Evolutionary conservation across 2,113 vertebrate species (phyloP).

Genomic region (Rhinolophus sinicus): DNA sequence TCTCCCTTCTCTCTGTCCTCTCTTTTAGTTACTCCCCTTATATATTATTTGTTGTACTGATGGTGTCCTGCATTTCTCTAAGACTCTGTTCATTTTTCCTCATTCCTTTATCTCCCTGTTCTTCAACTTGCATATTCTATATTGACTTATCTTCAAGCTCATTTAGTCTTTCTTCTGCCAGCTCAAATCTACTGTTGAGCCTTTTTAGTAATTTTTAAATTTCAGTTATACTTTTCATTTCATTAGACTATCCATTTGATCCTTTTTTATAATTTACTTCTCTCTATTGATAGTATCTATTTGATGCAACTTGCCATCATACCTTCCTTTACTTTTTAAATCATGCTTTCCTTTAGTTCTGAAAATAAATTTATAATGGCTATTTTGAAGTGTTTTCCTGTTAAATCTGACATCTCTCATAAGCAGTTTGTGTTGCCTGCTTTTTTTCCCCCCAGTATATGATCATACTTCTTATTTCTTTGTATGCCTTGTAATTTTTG

Average conservation of each 20-base stretch:
- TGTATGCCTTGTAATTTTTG: background rate
- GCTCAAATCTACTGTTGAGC: too few species aligned
- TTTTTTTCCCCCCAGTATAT: background rate
- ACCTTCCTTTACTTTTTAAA: background rate
- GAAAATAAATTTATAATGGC: background rate
- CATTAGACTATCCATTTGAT: background rate
- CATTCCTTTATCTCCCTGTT: background rate
- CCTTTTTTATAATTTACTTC: background rate
- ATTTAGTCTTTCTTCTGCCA: background rate
- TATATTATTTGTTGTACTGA: background rate
- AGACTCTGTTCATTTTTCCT: background rate
- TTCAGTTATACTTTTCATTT: background rate
- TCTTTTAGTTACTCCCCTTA: background rate
- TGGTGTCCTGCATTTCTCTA: background rate
- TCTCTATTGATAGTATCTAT: background rate
- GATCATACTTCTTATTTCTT: background rate
- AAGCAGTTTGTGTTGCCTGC: background rate
- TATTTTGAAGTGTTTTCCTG: background rate
- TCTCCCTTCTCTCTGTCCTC: background rate
- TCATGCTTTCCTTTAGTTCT: background rate
- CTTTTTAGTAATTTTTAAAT: background rate
- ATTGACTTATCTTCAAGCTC: background rate
- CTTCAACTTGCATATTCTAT: background rate
- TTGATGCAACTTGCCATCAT: background rate
- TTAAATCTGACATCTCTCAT: background rate